Conservation (phyloP, 2,888 invertebrate species). For the Melangyna quadrimaculata region DNA sequence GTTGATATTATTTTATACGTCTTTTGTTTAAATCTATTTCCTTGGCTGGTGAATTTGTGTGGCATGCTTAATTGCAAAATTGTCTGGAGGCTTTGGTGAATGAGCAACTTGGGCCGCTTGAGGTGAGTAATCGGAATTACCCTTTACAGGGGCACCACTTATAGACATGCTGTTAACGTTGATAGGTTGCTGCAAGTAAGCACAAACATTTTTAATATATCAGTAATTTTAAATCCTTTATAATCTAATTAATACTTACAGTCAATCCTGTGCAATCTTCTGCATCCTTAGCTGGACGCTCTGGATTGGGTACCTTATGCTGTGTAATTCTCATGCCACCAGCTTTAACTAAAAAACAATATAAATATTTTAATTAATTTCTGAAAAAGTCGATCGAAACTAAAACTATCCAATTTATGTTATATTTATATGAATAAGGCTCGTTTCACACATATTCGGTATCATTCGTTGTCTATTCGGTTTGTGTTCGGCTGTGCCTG, state of each 20-base stretch:
- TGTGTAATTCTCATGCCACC: constrained; percentile 96
- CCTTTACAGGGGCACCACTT: constrained; percentile 90
- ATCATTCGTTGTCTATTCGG: too few species aligned
- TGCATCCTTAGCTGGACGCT: constrained; percentile 85
- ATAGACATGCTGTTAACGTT: constrained; percentile 88
- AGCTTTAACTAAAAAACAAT: constrained; percentile 88
- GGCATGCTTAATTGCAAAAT: constrained; percentile 84
- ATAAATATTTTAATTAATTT: neutral
- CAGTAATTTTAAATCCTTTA: neutral
- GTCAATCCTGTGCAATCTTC: constrained; percentile 89
- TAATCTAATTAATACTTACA: constrained; percentile 81
- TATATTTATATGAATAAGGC: too few species aligned
- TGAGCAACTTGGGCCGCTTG: constrained; percentile 94
- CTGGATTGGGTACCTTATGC: constrained; percentile 87
- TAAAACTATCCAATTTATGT: too few species aligned
- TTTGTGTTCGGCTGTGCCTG: too few species aligned
- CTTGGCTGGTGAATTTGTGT: constrained; percentile 93
- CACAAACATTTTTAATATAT: neutral
- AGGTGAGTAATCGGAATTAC: constrained; percentile 93
- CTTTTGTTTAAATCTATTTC: constrained; percentile 83
- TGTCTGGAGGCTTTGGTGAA: constrained; percentile 88
- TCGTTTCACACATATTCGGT: too few species aligned
- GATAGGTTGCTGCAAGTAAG: constrained; percentile 77
- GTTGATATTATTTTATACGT: neutral
- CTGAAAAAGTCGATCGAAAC: too few species aligned